A percentile compares a stretch with the other conserved stretches of the same genome.
These are phyloP conservation scores for Castor canadensis DNA, from an alignment of 2,113 vertebrate genomes.

Conservation along the genomic window DNA sequence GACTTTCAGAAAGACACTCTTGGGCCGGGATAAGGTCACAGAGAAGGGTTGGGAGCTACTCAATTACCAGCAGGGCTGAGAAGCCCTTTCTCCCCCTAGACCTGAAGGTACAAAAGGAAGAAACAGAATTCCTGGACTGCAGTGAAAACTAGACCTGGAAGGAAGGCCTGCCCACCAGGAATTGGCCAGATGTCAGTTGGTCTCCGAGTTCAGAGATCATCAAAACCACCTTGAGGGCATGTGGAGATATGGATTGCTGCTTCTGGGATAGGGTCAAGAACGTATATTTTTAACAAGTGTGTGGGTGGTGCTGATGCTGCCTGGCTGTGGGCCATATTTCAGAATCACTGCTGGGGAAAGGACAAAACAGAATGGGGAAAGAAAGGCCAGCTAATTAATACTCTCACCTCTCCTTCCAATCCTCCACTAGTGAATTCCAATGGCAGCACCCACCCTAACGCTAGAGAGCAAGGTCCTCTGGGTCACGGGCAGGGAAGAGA, in stretches of 20 bases:
- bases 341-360: not conserved
- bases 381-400: accelerated
- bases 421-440: not conserved
- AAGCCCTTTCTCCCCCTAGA: not conserved
- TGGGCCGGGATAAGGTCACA: not conserved
- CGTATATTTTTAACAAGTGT: not conserved
- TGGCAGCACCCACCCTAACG: not conserved
- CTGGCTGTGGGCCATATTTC: too few species aligned
- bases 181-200: not conserved
- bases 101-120: not conserved
- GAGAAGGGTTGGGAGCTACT: not conserved
- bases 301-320: not conserved
- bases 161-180: not conserved
- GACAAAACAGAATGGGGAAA: not conserved
- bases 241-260: not conserved
- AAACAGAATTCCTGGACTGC: not conserved
- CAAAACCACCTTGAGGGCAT: not conserved
- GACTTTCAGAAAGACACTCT: not conserved
- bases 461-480: not conserved
- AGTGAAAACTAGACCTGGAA: not conserved
- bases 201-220: not conserved
- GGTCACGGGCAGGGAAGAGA: not conserved
- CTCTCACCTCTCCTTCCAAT: not conserved
- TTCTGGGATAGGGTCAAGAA: not conserved
- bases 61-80: not conserved